phyloP scores from a whole-genome alignment of 2,888 invertebrate genomes.

The Nemapogon koenigi region DNA sequence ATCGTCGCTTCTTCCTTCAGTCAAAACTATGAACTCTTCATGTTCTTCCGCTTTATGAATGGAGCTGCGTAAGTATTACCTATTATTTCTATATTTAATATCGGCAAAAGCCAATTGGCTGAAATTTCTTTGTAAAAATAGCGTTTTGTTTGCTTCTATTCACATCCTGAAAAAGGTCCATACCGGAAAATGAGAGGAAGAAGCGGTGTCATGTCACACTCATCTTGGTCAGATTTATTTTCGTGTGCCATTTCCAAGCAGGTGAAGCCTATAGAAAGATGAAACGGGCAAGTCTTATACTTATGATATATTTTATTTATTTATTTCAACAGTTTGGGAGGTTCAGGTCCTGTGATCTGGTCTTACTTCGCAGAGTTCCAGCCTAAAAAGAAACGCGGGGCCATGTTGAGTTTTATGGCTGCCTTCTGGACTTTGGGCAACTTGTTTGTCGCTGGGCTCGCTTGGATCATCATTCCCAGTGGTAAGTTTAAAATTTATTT shows the following conservation, averaged over 20 bases:
- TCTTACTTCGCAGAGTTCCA: constrained; percentile 95
- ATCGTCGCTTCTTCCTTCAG: constrained; percentile 91
- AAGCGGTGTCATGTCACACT: no score
- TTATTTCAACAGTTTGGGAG: constrained; percentile 73
- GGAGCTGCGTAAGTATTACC: constrained; percentile 91
- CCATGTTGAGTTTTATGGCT: constrained; percentile 93
- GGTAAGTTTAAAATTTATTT: no score
- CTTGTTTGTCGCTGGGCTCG: constrained; percentile 86
- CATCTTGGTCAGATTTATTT: no score
- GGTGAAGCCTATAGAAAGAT: background rate
- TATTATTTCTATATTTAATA: constrained; percentile 2
- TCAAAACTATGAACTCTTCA: constrained; percentile 86
- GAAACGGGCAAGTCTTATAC: no score
- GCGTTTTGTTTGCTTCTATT: no score
- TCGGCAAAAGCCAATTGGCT: background rate
- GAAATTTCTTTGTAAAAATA: background rate
- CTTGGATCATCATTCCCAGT: constrained; percentile 77
- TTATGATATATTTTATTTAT: constrained; percentile 6
- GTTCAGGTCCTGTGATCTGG: constrained; percentile 93
- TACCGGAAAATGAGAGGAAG: no score
- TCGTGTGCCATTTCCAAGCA: no score
- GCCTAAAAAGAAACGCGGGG: constrained; percentile 87
- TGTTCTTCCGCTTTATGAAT: constrained; percentile 89
- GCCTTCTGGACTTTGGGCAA: constrained; percentile 96
- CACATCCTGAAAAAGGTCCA: no score